Percentiles rank a stretch among this genome's conserved stretches.
Evolutionary conservation across 2,797 vertebrate genomes (phyloP).

Genomic region (Phataginus tricuspis): DNA sequence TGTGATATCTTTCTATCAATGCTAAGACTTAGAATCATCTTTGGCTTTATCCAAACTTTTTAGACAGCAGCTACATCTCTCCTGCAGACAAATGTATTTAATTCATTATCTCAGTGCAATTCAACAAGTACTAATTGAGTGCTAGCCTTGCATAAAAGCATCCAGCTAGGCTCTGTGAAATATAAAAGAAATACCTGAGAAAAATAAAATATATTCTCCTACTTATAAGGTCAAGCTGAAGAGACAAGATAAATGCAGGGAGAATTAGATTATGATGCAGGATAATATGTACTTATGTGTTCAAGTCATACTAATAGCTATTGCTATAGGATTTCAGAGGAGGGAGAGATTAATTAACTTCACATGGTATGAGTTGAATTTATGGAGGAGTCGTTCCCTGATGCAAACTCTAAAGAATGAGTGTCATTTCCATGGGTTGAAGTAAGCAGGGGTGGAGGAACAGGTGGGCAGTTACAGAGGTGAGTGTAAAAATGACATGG

Average conservation of each 20-base stretch:
- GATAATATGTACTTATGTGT: neutral
- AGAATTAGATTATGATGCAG: neutral
- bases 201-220: constrained; percentile 36
- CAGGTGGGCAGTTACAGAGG: neutral
- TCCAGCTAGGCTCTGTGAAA: neutral
- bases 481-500: neutral
- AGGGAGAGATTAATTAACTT: neutral
- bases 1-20: neutral
- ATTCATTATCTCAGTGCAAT: neutral
- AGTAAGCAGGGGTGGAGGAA: neutral
- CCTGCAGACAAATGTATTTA: constrained; percentile 13
- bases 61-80: neutral
- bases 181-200: neutral
- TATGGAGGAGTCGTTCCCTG: neutral
- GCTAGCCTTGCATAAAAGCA: neutral
- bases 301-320: neutral
- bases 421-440: neutral
- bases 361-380: neutral
- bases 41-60: neutral
- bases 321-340: neutral
- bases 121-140: neutral
- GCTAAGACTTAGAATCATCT: neutral
- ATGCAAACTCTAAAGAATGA: neutral
- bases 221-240: neutral
- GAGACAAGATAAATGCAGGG: neutral